These are phyloP conservation scores for Limosa lapponica DNA, from an alignment of 2,797 vertebrate species.

Conservation along the genomic window DNA sequence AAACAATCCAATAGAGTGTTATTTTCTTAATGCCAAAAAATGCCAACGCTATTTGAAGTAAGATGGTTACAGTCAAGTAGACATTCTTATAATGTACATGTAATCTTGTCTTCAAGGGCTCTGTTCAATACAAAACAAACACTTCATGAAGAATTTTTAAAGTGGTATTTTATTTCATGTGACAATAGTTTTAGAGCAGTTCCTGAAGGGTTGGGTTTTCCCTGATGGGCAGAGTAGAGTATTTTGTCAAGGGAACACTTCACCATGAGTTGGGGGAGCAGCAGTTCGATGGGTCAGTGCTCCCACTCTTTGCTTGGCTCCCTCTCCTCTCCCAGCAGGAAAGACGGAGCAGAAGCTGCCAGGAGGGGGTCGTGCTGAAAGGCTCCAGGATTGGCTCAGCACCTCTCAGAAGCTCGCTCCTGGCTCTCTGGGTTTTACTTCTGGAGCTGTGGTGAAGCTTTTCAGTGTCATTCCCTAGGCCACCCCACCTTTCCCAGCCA, in stretches of 20 bases:
- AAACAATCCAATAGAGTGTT: accelerated
- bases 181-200: neutral
- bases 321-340: neutral
- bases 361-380: neutral
- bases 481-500: neutral
- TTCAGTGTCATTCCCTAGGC: neutral
- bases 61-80: neutral
- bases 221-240: neutral
- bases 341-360: neutral
- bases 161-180: neutral
- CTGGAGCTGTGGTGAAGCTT: neutral
- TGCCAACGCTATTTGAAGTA: neutral
- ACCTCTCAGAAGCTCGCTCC: neutral
- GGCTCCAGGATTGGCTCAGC: neutral
- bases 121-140: neutral
- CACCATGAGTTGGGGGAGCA: neutral
- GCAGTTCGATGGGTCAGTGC: neutral
- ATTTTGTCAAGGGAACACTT: neutral
- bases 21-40: neutral
- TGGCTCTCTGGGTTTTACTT: neutral
- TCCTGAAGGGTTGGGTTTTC: neutral
- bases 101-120: neutral
- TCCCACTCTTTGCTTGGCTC: neutral
- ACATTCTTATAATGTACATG: neutral
- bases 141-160: neutral